Evolutionary conservation across 1,140 invertebrate species (phyloP).

Genomic region (Rhagoletis zephyria): DNA sequence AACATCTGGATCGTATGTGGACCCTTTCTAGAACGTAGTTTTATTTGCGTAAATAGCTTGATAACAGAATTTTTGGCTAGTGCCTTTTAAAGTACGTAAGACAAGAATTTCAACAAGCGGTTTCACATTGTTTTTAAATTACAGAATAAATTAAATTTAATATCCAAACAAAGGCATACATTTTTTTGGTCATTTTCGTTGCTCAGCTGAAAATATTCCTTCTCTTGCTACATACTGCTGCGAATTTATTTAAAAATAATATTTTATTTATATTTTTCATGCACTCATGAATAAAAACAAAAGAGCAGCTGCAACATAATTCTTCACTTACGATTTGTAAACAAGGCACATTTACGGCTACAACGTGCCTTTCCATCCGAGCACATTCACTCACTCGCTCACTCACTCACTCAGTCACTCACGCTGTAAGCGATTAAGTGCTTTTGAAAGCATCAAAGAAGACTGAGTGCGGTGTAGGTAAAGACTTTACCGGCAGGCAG

Average conservation of each 20-base stretch:
- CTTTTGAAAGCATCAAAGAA: conserved; percentile 33
- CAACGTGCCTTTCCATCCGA: background rate
- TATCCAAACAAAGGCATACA: background rate
- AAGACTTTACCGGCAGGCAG: background rate
- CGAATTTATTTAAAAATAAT: background rate
- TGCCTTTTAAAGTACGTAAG: too few relatives aligned
- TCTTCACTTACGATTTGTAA: conserved; percentile 39
- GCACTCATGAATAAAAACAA: background rate
- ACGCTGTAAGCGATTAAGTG: background rate
- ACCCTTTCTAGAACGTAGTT: too few relatives aligned
- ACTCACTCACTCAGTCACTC: background rate
- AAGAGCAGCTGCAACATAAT: conserved; percentile 4
- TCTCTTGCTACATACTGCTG: background rate
- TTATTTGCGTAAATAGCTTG: too few relatives aligned
- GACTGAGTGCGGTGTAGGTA: background rate
- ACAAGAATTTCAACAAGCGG: too few relatives aligned
- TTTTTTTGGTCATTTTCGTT: background rate
- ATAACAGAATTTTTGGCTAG: too few relatives aligned
- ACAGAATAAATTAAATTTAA: background rate
- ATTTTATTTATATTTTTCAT: conserved; percentile 18
- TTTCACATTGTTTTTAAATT: background rate
- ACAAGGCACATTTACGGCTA: conserved; percentile 1
- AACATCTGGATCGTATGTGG: too few relatives aligned
- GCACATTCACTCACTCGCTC: background rate
- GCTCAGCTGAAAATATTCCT: conserved; percentile 7